Conservation (phyloP, 2,113 vertebrate genomes). For the Lagopus leucura region DNA sequence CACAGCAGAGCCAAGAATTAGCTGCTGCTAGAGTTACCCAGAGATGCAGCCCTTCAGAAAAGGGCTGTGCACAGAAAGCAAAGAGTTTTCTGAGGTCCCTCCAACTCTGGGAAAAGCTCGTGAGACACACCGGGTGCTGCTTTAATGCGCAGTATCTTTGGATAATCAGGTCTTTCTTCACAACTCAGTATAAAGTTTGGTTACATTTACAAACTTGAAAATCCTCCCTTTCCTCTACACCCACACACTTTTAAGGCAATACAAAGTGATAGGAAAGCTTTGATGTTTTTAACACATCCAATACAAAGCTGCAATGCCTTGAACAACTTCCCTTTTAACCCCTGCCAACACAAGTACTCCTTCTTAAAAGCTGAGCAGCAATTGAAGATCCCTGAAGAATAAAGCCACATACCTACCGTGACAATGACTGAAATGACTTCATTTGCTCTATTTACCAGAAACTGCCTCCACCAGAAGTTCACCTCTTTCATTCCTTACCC, state of each 20-base stretch:
- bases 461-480: neutral
- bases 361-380: neutral
- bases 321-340: neutral
- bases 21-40: neutral
- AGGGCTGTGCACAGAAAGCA: neutral
- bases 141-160: conserved; percentile 15
- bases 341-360: neutral
- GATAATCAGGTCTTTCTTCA: conserved; percentile 36
- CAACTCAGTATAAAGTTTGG: conserved; percentile 34
- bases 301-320: neutral
- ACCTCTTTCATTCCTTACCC: neutral
- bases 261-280: neutral
- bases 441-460: neutral
- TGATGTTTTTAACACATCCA: conserved; percentile 27
- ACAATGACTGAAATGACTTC: neutral
- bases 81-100: neutral
- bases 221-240: conserved; percentile 58
- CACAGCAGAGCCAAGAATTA: neutral
- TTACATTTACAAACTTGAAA: conserved; percentile 61
- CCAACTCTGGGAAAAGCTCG: neutral
- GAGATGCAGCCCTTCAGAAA: neutral
- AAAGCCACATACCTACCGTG: neutral
- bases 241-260: conserved; percentile 5
- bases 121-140: neutral
- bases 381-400: neutral